These are phyloP conservation scores for Botrylloides violaceus DNA, from an alignment of 23 tunicate genomes.

Conservation along the genomic window DNA sequence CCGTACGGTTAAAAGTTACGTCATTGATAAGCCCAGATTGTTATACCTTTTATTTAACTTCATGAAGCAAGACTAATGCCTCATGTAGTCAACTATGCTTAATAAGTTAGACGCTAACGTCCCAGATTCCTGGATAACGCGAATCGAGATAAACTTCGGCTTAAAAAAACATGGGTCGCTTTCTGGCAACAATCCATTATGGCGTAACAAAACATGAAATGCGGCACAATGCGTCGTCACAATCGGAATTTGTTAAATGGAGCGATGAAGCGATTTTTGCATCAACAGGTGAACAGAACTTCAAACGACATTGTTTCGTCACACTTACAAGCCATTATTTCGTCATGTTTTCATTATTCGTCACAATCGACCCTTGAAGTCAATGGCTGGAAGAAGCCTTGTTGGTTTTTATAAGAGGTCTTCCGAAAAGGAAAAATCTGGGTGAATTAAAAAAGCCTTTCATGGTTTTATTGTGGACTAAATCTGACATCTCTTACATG, in stretches of 20 bases:
- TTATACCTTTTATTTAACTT: background rate
- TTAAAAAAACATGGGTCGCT: conserved; percentile 18
- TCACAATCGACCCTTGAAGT: conserved; percentile 22
- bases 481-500: too few species aligned
- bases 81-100: background rate
- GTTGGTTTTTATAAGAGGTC: background rate
- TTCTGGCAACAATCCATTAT: conserved; percentile 22
- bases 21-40: background rate
- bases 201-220: conserved; percentile 19
- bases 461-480: too few species aligned
- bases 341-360: conserved; percentile 25
- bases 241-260: conserved; percentile 26
- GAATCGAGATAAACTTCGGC: conserved; percentile 12
- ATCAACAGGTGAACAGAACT: conserved; percentile 13
- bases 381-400: conserved; percentile 11
- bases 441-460: too few species aligned
- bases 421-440: background rate
- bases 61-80: conserved; percentile 12
- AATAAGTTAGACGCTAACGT: too few species aligned
- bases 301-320: conserved; percentile 12
- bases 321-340: conserved; percentile 17
- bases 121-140: background rate
- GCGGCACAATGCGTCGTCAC: conserved; percentile 11
- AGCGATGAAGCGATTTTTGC: conserved; percentile 19
- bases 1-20: background rate